Base-by-base conservation (phyloP, 2,113 vertebrate species). In the Alosa alosa region DNA sequence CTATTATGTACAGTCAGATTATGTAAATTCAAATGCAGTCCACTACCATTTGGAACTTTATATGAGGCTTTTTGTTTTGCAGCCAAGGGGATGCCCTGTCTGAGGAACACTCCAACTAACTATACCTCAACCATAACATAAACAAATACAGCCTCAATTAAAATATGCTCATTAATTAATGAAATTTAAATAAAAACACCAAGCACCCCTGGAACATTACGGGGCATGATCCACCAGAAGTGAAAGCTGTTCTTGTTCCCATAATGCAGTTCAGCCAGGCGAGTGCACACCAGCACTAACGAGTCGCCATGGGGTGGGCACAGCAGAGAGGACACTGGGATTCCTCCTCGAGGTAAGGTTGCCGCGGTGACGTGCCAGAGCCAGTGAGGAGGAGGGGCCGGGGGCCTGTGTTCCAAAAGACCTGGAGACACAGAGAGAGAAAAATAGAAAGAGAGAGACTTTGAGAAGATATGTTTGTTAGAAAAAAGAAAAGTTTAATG, bases 201-300 rank as follows among this genome's bases (percentile, higher is more conserved):
- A 78, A 36, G 31, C 72, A 68, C n/a, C 25, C 22, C 64, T 31
- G n/a, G n/a, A 31, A 31, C 64, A 68, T 25, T 31, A 68, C n/a
- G 31, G 64, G 7, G 64, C 64, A 68, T 25, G 25, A 68, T 68
- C 64, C 64, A 68, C 64, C 64, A 68, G 64, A 68, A 68, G 64
- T 68, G 64, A 31, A 68, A 68, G 64, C 64, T 68, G 64, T 31
- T 68, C 72, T 81, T 68, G 25, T 81, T 81, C 83, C 75, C 47
- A 55, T 86, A 45, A 88, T 84, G 78, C 81, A 82, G 81, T 57
- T 81, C 49, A 84, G 44, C 81, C 82, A 84, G 85, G 85, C 85
- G 87, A 82, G 83, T 82, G 85, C 85, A 86, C 82, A 86, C 82
- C 82, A 81, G 85, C 82, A n/a, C 22, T 84, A 82, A 78, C 81